Conservation (phyloP, 2,888 invertebrate species). For the Dolichomitus sp. region DNA sequence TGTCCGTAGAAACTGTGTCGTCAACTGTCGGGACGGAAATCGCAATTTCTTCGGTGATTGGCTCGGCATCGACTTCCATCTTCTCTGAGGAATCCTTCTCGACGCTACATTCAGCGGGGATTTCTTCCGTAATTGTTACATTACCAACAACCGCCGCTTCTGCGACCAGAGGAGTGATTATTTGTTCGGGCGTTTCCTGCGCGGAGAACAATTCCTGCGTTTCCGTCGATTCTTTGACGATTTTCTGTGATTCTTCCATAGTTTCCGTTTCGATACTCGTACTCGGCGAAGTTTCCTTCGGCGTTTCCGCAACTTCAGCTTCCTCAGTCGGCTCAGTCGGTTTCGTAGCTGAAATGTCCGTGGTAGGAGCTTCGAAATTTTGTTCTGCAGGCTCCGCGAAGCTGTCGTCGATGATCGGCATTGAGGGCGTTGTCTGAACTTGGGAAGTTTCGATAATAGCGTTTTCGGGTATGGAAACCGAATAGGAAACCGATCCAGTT, state of each 20-base stretch:
- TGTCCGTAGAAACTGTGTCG: slow-evolving; percentile 73
- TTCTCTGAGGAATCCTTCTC: slow-evolving; percentile 60
- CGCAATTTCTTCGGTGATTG: slow-evolving; percentile 19
- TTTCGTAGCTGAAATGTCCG: background rate
- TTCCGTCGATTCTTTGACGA: slow-evolving; percentile 36
- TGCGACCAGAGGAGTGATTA: slow-evolving; percentile 57
- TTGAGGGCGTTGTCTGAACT: slow-evolving; percentile 82
- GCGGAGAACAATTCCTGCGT: slow-evolving; percentile 12
- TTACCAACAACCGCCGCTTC: slow-evolving; percentile 51
- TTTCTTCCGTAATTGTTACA: slow-evolving; percentile 45
- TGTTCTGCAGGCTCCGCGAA: slow-evolving; percentile 75
- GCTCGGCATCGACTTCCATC: slow-evolving; percentile 61
- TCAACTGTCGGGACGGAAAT: slow-evolving; percentile 49
- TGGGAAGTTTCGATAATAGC: slow-evolving; percentile 75
- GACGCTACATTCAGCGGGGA: slow-evolving; percentile 56
- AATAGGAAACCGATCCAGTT: slow-evolving; percentile 76
- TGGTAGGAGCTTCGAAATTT: slow-evolving; percentile 60
- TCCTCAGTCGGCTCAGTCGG: background rate
- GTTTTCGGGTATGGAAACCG: slow-evolving; percentile 80
- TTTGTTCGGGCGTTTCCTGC: slow-evolving; percentile 13
- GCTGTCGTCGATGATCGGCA: slow-evolving; percentile 84
- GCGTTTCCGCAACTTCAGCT: background rate
- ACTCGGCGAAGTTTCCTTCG: background rate
- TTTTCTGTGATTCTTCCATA: slow-evolving; percentile 54
- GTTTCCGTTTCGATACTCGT: background rate